Evolutionary conservation across 2,113 vertebrate genomes (phyloP).

Genomic region (Rhagologus leucostigma): DNA sequence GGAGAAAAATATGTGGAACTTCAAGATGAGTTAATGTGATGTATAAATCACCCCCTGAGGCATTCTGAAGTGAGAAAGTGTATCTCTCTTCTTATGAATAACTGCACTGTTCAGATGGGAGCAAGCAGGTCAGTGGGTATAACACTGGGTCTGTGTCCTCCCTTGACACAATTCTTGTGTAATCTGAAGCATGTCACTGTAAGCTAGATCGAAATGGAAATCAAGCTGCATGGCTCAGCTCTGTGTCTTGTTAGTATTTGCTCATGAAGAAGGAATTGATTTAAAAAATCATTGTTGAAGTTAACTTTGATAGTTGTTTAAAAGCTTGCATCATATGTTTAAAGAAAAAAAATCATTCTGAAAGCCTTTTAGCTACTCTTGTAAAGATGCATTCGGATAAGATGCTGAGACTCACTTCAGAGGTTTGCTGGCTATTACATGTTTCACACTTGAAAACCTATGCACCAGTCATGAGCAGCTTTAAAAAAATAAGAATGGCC

Average conservation of each 20-base stretch:
- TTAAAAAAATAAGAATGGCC: background rate
- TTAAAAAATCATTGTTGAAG: background rate
- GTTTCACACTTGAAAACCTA: background rate
- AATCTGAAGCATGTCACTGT: background rate
- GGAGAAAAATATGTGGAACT: background rate
- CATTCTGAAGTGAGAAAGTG: conserved; percentile 26
- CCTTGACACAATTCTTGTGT: background rate
- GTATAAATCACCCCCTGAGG: background rate
- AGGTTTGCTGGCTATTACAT: background rate
- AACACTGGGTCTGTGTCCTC: conserved; percentile 13
- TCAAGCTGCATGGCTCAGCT: background rate
- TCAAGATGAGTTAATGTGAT: background rate
- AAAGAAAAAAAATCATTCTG: background rate
- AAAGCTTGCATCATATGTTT: background rate
- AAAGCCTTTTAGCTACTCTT: background rate
- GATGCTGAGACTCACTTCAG: background rate
- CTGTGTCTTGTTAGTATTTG: background rate
- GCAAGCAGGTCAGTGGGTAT: background rate
- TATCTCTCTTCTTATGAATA: conserved; percentile 42
- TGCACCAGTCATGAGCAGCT: background rate
- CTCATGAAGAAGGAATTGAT: background rate
- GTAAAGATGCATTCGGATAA: background rate
- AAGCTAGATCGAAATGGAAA: background rate
- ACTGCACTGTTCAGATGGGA: conserved; percentile 6
- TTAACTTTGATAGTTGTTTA: background rate